Evolutionary conservation across 1,140 invertebrate genomes (phyloP).

Genomic region (Goniozus legneri): DNA sequence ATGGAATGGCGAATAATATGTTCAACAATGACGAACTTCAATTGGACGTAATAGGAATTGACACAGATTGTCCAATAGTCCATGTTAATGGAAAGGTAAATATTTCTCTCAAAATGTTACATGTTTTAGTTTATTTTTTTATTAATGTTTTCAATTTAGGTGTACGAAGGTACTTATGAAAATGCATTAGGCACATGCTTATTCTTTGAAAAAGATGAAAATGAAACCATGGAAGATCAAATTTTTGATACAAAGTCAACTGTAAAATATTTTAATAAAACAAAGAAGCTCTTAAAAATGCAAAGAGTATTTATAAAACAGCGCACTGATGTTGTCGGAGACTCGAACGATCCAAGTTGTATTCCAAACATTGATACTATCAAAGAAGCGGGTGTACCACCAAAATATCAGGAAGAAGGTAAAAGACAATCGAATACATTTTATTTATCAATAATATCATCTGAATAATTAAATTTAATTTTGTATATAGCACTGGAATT

Average conservation of each 20-base stretch:
- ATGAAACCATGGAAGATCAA: conserved; percentile 43
- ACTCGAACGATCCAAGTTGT: conserved; percentile 28
- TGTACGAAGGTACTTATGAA: conserved; percentile 55
- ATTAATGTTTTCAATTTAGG: conserved; percentile 27
- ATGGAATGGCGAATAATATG: conserved; percentile 34
- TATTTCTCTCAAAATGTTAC: conserved; percentile 7
- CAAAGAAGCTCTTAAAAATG: conserved; percentile 54
- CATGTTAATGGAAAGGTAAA: conserved; percentile 55
- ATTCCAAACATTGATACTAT: conserved; percentile 36
- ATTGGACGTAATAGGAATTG: conserved; percentile 54
- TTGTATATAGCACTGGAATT: conserved; percentile 32
- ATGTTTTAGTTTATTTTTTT: conserved; percentile 4
- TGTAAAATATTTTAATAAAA: conserved; percentile 52
- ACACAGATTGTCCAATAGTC: conserved; percentile 55
- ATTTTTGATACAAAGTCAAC: conserved; percentile 49
- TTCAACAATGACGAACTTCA: conserved; percentile 41
- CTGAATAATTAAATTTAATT: conserved; percentile 1
- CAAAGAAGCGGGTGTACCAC: conserved; percentile 36
- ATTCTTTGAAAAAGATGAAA: conserved; percentile 53
- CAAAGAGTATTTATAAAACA: conserved; percentile 51
- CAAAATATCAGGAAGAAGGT: conserved; percentile 39
- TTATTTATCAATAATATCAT: too few species aligned
- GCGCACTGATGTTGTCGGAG: conserved; percentile 38
- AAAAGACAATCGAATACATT: too few species aligned
- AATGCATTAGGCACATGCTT: conserved; percentile 53